Base-by-base conservation (phyloP, 1,140 invertebrate genomes). In the Globodera ellingtonae region DNA sequence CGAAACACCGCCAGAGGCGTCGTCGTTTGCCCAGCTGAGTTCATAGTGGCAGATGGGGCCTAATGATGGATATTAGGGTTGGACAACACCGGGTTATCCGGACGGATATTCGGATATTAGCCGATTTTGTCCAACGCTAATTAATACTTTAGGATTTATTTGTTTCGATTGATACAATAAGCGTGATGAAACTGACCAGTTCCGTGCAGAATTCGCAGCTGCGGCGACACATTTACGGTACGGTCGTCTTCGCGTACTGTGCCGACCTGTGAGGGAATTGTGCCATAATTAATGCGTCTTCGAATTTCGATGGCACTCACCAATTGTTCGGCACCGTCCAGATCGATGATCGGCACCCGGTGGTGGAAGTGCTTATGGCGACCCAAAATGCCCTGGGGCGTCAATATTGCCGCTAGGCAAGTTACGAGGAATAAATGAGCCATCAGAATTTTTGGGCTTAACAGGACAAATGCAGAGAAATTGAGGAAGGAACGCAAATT, bases 41-140 rank as follows among this genome's bases (percentile, higher is more conserved):
- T 86, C 80, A 75, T 88, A 88, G 21, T 83, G 84, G 73, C 87
- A 88, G 70, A 88, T 83, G 35, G 87, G 87, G 47, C 87, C 87
- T 88, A 35, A 35, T 35, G 35, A 78, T 74, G 83, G 75, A 44
- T 9, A 13, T 2, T 6, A 52, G 3, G 75, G 21, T 75, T 76
- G 46, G 24, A 15, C 46, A n/a, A 35, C 85, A 84, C 10, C 35
- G 35, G 1, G 2, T 35, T 35, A 35, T 35, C 35, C 35, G 1
- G 35, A 35, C 35, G 35, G 35, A 35, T 35, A 35, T 35, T 3
- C 35, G 35, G 35, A 35, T 35, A 2, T 35, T 35, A 35, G 35
- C 35, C 35, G 35, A 3, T 35, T 35, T 35, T 35, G 35, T 35
- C 35, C 35, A 35, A 35, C 35, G 1, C 35, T 35, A 35, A 35